Evolutionary conservation across 1,140 invertebrate species (phyloP), one percentile per base, ranked within the genome.

Genomic region (Hyphantria cunea): DNA sequence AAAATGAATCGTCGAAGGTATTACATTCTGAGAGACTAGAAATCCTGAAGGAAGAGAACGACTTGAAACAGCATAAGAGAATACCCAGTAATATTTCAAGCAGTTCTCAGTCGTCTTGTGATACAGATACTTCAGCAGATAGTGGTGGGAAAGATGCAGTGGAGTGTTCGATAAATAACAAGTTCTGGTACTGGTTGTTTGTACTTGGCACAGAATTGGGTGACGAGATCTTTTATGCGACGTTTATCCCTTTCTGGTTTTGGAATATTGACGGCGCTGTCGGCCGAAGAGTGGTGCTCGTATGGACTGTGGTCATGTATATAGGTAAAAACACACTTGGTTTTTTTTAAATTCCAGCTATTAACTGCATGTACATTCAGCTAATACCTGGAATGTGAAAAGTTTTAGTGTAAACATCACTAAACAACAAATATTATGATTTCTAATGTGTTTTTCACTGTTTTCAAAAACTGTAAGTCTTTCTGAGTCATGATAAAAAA

Each of bases 191-290:
- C 89, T 97, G 96, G 88, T 81, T 98, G 45, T 98, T 98, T 83
- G 82, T 94, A 0, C 93, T 97, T 76, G 96, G 96, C 10, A 97
- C 97, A 0, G 93, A 94, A 55, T 86, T 98, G 14, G 97, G 97
- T 0, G 97, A 98, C 91, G 97, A 98, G 90, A 92, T 95, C 59
- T 98, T 98, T 91, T 98, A 98, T 86, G 93, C 95, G 0, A 92
- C 93, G 8, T 97, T 97, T 80, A 97, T 98, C 78, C 96, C 96
- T 10, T 97, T 97, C 86, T 96, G 96, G 94, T 96, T 97, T 76
- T 98, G 97, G 97, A 98, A 98, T 86, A 93, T 98, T 60, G 96
- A 97, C 90, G 95, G 95, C 13, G 95, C 95, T 32, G 95, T 97
- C 31, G 95, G 95, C 8, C 89, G 96, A 70, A 92, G 95, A 83